Evolutionary conservation across 2,888 invertebrate species (phyloP), one percentile per base, ranked within the genome.

Genomic region (Mayetiola destructor): DNA sequence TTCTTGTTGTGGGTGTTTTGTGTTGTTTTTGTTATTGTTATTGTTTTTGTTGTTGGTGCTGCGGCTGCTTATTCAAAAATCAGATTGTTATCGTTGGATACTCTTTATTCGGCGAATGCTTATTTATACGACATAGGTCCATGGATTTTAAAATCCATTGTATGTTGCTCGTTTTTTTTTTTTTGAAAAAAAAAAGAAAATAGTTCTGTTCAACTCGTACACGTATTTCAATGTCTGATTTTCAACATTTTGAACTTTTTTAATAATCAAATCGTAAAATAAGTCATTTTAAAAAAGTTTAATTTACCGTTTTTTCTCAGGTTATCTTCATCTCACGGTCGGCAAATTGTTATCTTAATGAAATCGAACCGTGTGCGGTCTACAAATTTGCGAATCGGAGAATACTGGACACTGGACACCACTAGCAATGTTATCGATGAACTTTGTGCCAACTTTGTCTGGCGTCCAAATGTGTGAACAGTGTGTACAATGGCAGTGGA

Each of bases 221-320:
- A 42, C 23, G 42, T 27, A 48, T 27, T 48, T 48, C n/a, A n/a
- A n/a, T n/a, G n/a, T n/a, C 48, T 27, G 16, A 42, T 27, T 23
- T 48, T 48, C 48, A 48, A 27, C n/a, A 48, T 48, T 27, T 48
- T 27, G 21, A 42, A 42, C 42, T 27, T n/a, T 48, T 27, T 48
- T 48, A n/a, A 27, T 48, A 27, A 48, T 48, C 27, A 9, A 27
- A 21, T 4, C 42, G 23, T 42, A 9, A 42, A 23, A 42, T 42
- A 23, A 42, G 23, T 42, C 16, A 48, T 23, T 27, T 48, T 23
- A 14, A 48, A 2, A 48, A 37, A 37, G 27, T 16, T 48, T 16
- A 48, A 48, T 27, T n/a, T 48, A 48, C 48, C 48, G 48, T 27
- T 48, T 14, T 20, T 48, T n/a, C n/a, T 6, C 21, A 14, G 12